Conservation (phyloP, 2,888 invertebrate genomes). For the Amphipyra tragopoginis region DNA sequence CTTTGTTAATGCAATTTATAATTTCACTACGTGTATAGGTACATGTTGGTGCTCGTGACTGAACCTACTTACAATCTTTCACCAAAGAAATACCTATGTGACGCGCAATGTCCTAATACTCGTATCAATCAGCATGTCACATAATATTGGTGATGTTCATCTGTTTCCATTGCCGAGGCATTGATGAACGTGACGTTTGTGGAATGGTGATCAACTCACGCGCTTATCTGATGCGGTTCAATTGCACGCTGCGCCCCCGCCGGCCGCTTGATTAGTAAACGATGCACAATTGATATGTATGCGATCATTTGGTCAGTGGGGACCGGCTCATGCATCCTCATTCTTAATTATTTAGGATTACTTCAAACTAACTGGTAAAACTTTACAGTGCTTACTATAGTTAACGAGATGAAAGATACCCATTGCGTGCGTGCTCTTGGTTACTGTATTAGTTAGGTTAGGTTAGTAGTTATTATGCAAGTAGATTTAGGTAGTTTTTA, state of each 20-base stretch:
- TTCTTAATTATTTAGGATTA: no score
- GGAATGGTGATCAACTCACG: neutral
- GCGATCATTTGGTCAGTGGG: neutral
- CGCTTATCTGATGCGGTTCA: conserved; percentile 40
- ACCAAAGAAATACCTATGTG: neutral
- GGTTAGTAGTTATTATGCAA: no score
- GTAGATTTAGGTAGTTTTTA: no score
- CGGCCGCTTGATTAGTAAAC: conserved; percentile 21
- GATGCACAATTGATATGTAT: conserved; percentile 33
- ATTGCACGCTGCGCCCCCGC: conserved; percentile 28
- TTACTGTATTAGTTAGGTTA: no score
- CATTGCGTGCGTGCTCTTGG: no score
- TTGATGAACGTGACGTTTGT: conserved; percentile 1
- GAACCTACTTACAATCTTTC: no score
- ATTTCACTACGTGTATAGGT: no score
- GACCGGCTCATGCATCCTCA: neutral
- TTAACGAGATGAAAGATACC: no score
- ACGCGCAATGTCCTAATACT: neutral
- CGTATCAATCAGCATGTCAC: neutral
- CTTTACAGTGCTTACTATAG: no score
- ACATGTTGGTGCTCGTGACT: no score
- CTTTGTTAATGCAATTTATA: no score
- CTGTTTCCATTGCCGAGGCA: conserved; percentile 25
- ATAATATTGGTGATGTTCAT: conserved; percentile 14
- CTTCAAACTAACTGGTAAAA: no score